phyloP scores from a whole-genome alignment of 1,140 invertebrate genomes.

The Brachionus rubens region DNA sequence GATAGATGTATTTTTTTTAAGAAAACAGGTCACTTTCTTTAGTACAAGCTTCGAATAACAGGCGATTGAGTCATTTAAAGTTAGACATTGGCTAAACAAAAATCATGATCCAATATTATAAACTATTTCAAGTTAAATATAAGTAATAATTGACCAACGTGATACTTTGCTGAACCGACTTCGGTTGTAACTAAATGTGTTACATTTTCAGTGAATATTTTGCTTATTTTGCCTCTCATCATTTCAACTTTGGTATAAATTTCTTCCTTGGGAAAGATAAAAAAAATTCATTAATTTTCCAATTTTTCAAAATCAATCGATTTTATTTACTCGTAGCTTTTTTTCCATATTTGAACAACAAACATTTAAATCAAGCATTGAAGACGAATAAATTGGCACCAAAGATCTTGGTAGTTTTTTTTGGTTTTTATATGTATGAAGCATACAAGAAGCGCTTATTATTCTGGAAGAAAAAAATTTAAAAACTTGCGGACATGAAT shows the following conservation, averaged over 20 bases:
- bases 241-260: slow-evolving; percentile 70
- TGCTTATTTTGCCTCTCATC: slow-evolving; percentile 77
- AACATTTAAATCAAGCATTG: slow-evolving; percentile 40
- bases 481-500: too few species aligned
- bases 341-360: slow-evolving; percentile 45
- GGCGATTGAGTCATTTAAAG: too few species aligned
- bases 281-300: neutral
- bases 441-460: slow-evolving; percentile 33
- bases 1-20: too few species aligned
- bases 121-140: too few species aligned
- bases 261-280: slow-evolving; percentile 61
- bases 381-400: slow-evolving; percentile 34
- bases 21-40: too few species aligned
- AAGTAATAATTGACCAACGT: slow-evolving; percentile 49
- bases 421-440: slow-evolving; percentile 19
- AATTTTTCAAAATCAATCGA: neutral
- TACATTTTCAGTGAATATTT: slow-evolving; percentile 68
- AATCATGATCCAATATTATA: too few species aligned
- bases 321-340: slow-evolving; percentile 27
- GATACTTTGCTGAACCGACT: slow-evolving; percentile 62
- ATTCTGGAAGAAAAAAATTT: neutral
- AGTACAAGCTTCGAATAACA: too few species aligned
- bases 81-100: too few species aligned
- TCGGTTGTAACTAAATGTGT: slow-evolving; percentile 76
- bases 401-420: slow-evolving; percentile 37